These are phyloP conservation scores for Marronus borbonicus DNA, from an alignment of 2,888 invertebrate species.

Conservation along the genomic window DNA sequence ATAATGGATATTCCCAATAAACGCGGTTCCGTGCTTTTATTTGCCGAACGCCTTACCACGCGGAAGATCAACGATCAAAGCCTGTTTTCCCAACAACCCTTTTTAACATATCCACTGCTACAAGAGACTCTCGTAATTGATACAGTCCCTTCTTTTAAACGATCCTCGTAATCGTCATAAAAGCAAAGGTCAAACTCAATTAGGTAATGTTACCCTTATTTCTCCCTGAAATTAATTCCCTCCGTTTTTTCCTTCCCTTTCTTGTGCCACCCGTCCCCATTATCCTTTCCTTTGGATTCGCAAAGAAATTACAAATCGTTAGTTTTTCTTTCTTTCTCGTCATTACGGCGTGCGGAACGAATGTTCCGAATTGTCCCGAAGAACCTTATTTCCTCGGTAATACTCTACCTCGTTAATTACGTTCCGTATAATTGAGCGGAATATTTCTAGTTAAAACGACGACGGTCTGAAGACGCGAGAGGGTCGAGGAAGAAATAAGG, in stretches of 20 bases:
- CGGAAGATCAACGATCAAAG: too few species aligned
- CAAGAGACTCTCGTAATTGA: too few species aligned
- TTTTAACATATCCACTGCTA: too few species aligned
- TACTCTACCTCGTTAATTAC: slow-evolving; percentile 32
- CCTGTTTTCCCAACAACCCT: too few species aligned
- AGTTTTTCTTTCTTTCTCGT: background rate
- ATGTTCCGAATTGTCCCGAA: background rate
- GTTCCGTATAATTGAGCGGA: slow-evolving; percentile 20
- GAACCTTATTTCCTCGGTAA: slow-evolving; percentile 8
- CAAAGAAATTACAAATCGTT: slow-evolving; percentile 1
- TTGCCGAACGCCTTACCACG: too few species aligned
- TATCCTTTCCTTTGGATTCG: background rate
- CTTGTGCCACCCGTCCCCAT: background rate
- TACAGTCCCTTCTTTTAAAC: too few species aligned
- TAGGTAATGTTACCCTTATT: slow-evolving; percentile 2
- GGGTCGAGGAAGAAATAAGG: background rate
- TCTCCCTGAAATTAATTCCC: background rate
- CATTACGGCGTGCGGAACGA: background rate
- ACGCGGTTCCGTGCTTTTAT: too few species aligned
- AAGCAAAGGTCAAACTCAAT: background rate
- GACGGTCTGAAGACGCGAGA: background rate
- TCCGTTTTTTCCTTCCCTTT: background rate
- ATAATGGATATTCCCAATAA: too few species aligned
- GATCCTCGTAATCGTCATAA: background rate
- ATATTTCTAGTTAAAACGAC: slow-evolving; percentile 15